Evolutionary conservation across 2,797 vertebrate genomes (phyloP).

Genomic region (Ctenosaura bakeri): DNA sequence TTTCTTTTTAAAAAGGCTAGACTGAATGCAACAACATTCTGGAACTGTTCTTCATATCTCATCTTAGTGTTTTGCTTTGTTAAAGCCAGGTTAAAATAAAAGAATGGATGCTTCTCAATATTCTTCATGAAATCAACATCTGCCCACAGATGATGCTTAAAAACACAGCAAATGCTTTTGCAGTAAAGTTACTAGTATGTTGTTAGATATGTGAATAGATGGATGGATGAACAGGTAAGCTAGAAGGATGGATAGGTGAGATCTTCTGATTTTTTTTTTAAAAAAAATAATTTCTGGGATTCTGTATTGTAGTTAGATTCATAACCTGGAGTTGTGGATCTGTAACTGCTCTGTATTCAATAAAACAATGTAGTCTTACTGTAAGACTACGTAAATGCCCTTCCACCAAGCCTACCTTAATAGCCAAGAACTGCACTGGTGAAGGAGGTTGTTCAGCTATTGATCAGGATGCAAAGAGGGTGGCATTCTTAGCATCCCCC

Average conservation of each 20-base stretch:
- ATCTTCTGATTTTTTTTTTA: constrained; percentile 21
- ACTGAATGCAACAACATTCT: constrained; percentile 23
- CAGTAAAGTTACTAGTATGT: too few species aligned
- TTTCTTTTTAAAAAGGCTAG: constrained; percentile 14
- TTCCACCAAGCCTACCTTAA: neutral
- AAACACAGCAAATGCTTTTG: neutral
- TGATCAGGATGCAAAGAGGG: too few species aligned
- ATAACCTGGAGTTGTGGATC: too few species aligned
- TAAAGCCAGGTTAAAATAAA: neutral
- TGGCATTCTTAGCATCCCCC: too few species aligned
- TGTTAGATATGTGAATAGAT: too few species aligned
- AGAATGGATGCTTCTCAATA: neutral
- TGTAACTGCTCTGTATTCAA: too few species aligned
- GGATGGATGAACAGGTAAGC: too few species aligned
- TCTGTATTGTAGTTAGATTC: too few species aligned
- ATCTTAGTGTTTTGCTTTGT: too few species aligned
- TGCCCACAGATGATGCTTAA: neutral
- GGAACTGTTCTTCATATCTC: neutral
- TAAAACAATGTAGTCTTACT: neutral
- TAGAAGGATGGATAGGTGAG: constrained; percentile 22
- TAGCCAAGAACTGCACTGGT: too few species aligned
- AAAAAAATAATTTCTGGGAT: neutral
- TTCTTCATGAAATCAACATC: neutral
- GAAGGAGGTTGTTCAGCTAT: too few species aligned
- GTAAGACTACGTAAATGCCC: neutral